Percentiles rank a stretch among this genome's conserved stretches.
phyloP scores from a whole-genome alignment of 2,888 invertebrate species.

The Thecophora atra region DNA sequence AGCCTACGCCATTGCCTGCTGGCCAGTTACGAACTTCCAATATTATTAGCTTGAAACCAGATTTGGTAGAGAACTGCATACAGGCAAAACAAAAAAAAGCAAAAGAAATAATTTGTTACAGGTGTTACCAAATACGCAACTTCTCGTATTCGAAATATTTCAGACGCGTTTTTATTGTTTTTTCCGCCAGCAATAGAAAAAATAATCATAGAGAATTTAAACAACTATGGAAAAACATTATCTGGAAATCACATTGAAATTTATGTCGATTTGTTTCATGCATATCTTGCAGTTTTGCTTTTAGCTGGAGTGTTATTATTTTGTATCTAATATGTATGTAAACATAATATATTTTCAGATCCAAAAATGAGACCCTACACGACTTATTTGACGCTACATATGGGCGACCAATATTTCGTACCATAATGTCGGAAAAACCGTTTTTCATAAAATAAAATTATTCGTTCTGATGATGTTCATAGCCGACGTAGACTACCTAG shows the following conservation, averaged over 20 bases:
- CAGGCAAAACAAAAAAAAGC: conserved; percentile 2
- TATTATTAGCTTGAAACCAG: conserved; percentile 14
- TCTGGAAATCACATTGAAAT: conserved; percentile 18
- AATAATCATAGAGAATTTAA: conserved; percentile 10
- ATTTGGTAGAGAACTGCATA: conserved; percentile 11
- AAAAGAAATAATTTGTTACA: conserved; percentile 18
- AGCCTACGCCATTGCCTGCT: background rate
- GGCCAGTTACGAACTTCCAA: conserved; percentile 9
- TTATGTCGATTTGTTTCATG: conserved; percentile 12
- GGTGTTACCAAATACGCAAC: conserved; percentile 6
- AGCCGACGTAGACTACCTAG: conserved; percentile 13
- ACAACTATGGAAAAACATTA: conserved; percentile 14
- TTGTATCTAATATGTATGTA: background rate
- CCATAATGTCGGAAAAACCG: conserved; percentile 26
- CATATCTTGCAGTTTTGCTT: conserved; percentile 14
- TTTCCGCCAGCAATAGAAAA: conserved; percentile 10
- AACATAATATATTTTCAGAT: conserved; percentile 8
- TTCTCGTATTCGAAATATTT: conserved; percentile 12
- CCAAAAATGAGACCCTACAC: conserved; percentile 23
- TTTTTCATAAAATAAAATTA: conserved; percentile 27
- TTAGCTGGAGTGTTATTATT: conserved; percentile 6
- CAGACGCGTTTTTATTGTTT: background rate
- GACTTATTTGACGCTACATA: background rate
- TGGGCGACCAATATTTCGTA: conserved; percentile 26
- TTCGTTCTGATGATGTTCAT: conserved; percentile 30